These are phyloP conservation scores for Isichthys henryi DNA, from an alignment of 2,113 vertebrate genomes.

Conservation along the genomic window DNA sequence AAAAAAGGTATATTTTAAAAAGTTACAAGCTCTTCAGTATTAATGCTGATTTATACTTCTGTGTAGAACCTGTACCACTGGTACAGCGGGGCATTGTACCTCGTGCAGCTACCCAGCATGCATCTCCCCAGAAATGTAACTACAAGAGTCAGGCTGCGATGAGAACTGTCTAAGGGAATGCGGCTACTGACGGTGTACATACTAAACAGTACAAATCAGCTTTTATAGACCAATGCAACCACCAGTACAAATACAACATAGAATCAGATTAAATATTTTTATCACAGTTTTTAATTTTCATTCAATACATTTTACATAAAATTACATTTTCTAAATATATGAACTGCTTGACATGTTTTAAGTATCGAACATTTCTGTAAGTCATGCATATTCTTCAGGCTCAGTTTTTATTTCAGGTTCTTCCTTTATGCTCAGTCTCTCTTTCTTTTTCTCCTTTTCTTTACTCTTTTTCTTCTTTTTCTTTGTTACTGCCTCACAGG, in stretches of 20 bases:
- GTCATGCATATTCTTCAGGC: slow-evolving; percentile 28
- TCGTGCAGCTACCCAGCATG: too few species aligned
- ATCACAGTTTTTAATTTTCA: neutral
- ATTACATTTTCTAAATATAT: neutral
- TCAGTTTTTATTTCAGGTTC: slow-evolving; percentile 49
- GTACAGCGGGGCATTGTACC: neutral
- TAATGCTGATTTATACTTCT: neutral
- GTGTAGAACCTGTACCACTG: neutral
- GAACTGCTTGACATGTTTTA: neutral
- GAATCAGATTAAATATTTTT: neutral
- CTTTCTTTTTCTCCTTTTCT: slow-evolving; percentile 50
- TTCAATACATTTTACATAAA: neutral
- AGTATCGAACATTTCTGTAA: neutral
- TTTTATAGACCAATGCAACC: neutral
- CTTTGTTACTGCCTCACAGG: neutral
- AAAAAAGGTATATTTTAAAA: neutral
- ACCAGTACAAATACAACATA: neutral
- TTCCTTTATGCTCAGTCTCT: slow-evolving; percentile 32
- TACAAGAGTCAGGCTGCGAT: neutral
- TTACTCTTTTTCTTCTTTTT: slow-evolving; percentile 33
- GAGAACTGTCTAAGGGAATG: neutral
- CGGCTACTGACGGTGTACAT: neutral
- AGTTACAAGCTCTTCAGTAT: neutral
- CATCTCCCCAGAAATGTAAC: neutral
- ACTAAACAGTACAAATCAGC: neutral